Evolutionary conservation across 2,797 vertebrate species (phyloP).

Genomic region (Podarcis siculus): DNA sequence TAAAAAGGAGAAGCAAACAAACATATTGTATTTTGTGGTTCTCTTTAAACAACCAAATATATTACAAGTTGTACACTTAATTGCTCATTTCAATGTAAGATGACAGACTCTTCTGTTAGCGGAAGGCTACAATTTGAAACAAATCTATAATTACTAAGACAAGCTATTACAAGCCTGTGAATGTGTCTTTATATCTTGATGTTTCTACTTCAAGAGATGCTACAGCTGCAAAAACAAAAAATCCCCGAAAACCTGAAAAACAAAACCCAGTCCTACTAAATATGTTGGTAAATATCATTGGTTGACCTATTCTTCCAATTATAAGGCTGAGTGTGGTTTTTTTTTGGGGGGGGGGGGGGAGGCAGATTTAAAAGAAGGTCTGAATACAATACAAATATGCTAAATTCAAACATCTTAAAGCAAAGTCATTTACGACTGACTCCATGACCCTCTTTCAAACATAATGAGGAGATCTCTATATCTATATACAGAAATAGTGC

Average conservation of each 20-base stretch:
- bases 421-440: no score
- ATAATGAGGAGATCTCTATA: no score
- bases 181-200: conserved; percentile 56
- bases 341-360: background rate
- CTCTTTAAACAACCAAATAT: background rate
- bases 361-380: background rate
- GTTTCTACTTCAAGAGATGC: conserved; percentile 33
- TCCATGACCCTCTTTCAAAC: background rate
- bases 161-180: conserved; percentile 50
- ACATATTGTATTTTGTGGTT: conserved; percentile 1
- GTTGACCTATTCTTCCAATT: conserved; percentile 46
- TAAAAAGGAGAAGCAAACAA: background rate
- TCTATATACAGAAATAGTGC: no score
- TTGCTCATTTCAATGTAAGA: background rate
- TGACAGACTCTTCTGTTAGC: background rate
- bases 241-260: background rate
- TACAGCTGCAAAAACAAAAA: conserved; percentile 18
- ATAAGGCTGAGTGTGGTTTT: background rate
- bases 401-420: no score
- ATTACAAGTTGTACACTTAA: conserved; percentile 13
- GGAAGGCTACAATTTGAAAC: conserved; percentile 63
- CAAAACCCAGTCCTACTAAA: conserved; percentile 37
- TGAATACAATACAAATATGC: background rate
- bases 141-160: conserved; percentile 53
- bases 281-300: conserved; percentile 48